Evolutionary conservation across 2,888 invertebrate species (phyloP), one percentile per base, ranked within the genome.

Genomic region (Lasioglossum oenotherae): DNA sequence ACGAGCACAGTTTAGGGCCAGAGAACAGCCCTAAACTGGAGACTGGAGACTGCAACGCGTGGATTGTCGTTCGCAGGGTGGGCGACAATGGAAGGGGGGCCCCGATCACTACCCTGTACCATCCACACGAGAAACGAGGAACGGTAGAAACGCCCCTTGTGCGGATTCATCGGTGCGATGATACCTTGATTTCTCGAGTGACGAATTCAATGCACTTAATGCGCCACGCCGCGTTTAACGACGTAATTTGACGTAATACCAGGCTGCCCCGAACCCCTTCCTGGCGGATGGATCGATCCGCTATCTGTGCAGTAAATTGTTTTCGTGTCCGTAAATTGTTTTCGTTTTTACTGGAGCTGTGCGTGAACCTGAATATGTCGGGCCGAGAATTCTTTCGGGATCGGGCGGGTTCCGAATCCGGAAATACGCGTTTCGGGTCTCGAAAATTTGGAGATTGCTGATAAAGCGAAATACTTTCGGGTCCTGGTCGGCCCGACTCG

Each of bases 91-190:
- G 78, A 77, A 78, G n/a, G 71, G 38, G 41, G 38, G 1, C 0
- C 5, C 60, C 69, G 49, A 44, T 31, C 75, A 74, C 78, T 80
- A 69, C 75, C 82, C 79, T 82, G 86, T 46, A 77, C 69, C 80
- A 80, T 74, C 84, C 83, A 77, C 82, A n/a, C n/a, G 57, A n/a
- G 57, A 12, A n/a, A 57, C 57, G 57, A 57, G 77, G 81, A 86
- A 80, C 87, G 76, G 84, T 86, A 92, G 92, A 93, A 94, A 94
- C 82, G 94, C 94, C 94, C 94, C 94, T 94, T 86, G 93, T 93
- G 93, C 93, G 93, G 92, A 92, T 92, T 93, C 94, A 94, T 93
- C 93, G 93, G 93, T 92, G 92, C 92, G 92, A 92, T 93, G 89
- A 90, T 90, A 89, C 91, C 90, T 87, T 88, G 87, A 91, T 89